phyloP scores from a whole-genome alignment of 1,140 invertebrate genomes.

The Aplysia californica region DNA sequence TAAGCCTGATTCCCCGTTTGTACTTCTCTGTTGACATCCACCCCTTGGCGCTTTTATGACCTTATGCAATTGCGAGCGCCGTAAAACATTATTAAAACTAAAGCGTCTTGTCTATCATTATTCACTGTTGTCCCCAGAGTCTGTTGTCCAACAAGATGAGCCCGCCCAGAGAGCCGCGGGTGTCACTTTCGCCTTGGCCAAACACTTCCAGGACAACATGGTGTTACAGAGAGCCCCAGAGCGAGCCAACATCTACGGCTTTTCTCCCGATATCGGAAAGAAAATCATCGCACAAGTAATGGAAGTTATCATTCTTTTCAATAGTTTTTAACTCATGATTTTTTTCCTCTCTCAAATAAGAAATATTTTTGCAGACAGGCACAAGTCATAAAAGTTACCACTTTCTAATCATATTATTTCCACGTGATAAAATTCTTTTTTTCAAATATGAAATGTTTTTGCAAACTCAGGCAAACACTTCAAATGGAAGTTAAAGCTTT shows the following conservation, averaged over 20 bases:
- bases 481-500: too few species aligned
- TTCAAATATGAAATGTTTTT: neutral
- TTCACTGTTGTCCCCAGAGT: too few species aligned
- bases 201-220: conserved; percentile 57
- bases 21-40: too few species aligned
- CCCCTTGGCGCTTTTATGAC: too few species aligned
- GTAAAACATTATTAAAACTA: too few species aligned
- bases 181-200: conserved; percentile 48
- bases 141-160: too few species aligned
- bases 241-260: conserved; percentile 55
- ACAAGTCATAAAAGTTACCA: neutral
- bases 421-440: neutral
- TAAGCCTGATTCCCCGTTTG: too few species aligned
- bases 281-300: conserved; percentile 34
- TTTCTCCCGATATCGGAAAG: conserved; percentile 44
- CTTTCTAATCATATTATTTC: neutral
- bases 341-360: neutral
- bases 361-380: neutral
- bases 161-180: too few species aligned
- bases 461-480: neutral
- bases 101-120: too few species aligned
- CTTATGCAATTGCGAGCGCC: too few species aligned
- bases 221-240: conserved; percentile 55
- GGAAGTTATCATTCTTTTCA: neutral
- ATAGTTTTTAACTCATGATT: neutral